Base-by-base conservation (phyloP, 1,140 invertebrate species). In the Myzus persicae region DNA sequence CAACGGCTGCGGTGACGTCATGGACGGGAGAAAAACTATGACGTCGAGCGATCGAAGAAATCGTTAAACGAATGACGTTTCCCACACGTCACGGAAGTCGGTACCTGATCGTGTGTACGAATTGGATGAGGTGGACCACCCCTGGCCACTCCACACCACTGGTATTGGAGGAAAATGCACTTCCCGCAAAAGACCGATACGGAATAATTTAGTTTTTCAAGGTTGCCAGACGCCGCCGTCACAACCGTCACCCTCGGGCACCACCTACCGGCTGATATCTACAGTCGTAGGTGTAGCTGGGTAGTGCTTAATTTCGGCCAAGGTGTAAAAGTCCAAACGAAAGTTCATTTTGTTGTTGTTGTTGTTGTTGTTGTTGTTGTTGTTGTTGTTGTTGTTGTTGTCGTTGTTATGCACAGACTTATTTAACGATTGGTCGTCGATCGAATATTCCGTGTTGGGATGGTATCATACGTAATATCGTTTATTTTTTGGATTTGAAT, bases 11-110 rank as follows among this genome's bases (percentile, higher is more conserved):
- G 9, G 46, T 93, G 81, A 93, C 91, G 91, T 93, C 91, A 93
- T 38, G 31, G 14, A 51, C 26, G 9, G 31, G 36, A 18, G 3
- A 38, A 48, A 84, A 31, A 59, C 54, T 2, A 54, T 93, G 91
- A 93, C 91, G 91, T 93, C 81, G 42, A 20, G 40, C 42, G 91
- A 84, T 85, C 38, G 24, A 54, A 93, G 44, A 93, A 93, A 93
- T 93, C 81, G 46, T 93, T 93, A 85, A 14, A 14, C 36, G 18
- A 0, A 48, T 93, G 81, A 93, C 91, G 91, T 88, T 44, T 46
- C 0, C 14, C 11, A 1, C 42, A n/a, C 85, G 85, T 87, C 87
- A 88, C 20, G n/a, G n/a, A 20, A n/a, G n/a, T 11, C 6, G n/a
- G 46, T 46, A 87, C 26, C 42, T 38, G 42, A 38, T 14, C 31